Evolutionary conservation across 2,888 invertebrate species (phyloP).

Genomic region (Ophion costatus): DNA sequence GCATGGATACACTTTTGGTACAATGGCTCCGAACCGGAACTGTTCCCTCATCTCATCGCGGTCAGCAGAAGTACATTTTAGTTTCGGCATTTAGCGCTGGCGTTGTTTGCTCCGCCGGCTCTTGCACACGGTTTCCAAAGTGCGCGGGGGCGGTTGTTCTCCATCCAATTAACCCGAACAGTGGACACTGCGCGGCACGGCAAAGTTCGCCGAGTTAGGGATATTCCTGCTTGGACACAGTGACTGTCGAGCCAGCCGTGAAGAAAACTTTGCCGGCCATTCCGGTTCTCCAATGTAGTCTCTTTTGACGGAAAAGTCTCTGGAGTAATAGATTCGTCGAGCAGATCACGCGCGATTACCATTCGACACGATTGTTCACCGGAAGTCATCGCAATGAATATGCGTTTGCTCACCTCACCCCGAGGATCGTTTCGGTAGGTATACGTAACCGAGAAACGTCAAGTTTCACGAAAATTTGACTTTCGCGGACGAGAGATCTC

Average conservation of each 20-base stretch:
- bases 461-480: not conserved
- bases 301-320: not conserved
- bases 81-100: constrained; percentile 70
- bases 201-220: constrained; percentile 50
- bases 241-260: constrained; percentile 20
- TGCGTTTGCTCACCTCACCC: not conserved
- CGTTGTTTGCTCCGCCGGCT: constrained; percentile 67
- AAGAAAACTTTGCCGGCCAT: constrained; percentile 52
- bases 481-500: not conserved
- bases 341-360: not conserved
- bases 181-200: constrained; percentile 43
- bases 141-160: constrained; percentile 47
- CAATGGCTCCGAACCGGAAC: constrained; percentile 37
- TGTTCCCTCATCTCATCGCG: constrained; percentile 63
- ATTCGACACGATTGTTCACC: not conserved
- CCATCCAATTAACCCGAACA: constrained; percentile 66
- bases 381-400: not conserved
- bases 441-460: not conserved
- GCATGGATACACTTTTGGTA: constrained; percentile 40
- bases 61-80: constrained; percentile 69
- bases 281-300: not conserved
- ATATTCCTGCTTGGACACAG: constrained; percentile 30
- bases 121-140: constrained; percentile 10
- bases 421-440: not conserved
- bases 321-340: constrained; percentile 7